Base-by-base conservation (phyloP, 2,113 vertebrate species). In the Lepus americanus region DNA sequence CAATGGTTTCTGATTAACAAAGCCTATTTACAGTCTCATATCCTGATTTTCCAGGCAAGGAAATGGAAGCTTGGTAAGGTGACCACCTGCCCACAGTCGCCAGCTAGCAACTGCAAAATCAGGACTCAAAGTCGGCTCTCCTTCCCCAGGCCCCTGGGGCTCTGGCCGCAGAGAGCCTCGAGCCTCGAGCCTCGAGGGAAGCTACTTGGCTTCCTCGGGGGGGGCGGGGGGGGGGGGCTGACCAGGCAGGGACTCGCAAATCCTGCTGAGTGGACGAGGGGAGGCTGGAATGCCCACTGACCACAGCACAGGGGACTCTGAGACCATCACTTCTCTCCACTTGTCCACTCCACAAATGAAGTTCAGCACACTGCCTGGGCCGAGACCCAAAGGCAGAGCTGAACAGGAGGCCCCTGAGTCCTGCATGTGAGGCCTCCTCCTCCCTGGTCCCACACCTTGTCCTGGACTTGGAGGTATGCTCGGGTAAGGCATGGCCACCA, bases 21-120 rank as follows among this genome's bases (percentile, higher is more conserved):
- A 69, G 73, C 76, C 5, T n/a, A 73, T 66, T 36, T 74, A 20
- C 22, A 63, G 73, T 87, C 64, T 82, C 39, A 20, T 6, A 78
- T 1, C 13, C 33, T 13, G 77, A 82, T 66, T 90, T 96, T 84
- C 70, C 82, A 94, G 76, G 70, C 61, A 36, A 74, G 55, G 39
- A 77, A 76, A 83, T 14, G 10, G 22, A 89, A 29, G 39, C 51
- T 64, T 39, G 5, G 64, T 72, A 66, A 78, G 61, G 67, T 89
- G 74, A 39, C 33, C 76, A 31, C 1, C 0, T 39, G 82, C 51
- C 66, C 33, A 33, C 1, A n/a, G 29, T 25, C 49, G 81, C 27
- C 0, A 22, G 39, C 31, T 36, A 61, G 80, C 66, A 79, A 31
- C 9, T 39, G n/a, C 27, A 95, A 84, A 92, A n/a, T 63, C 53